These are phyloP conservation scores for Drosophila hamatofila DNA, from an alignment of 2,888 invertebrate species.

Conservation along the genomic window DNA sequence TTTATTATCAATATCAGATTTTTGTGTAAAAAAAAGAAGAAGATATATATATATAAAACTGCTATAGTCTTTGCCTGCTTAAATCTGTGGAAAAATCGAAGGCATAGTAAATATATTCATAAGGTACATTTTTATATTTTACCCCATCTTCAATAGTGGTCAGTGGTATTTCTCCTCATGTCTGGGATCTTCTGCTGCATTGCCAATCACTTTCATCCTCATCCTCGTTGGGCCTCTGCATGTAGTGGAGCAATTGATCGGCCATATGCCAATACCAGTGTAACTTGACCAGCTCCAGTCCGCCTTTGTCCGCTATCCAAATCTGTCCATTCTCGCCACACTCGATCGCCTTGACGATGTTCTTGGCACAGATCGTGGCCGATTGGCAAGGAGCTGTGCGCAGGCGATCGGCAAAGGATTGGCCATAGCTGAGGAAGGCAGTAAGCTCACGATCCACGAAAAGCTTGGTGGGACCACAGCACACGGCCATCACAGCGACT, in stretches of 20 bases:
- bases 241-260: conserved; percentile 67
- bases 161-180: background rate
- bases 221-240: conserved; percentile 52
- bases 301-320: conserved; percentile 82
- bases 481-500: conserved; percentile 79
- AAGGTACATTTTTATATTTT: background rate
- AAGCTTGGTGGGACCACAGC: conserved; percentile 80
- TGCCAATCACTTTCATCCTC: conserved; percentile 21
- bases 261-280: conserved; percentile 81
- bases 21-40: too few relatives aligned
- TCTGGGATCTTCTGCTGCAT: background rate
- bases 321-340: conserved; percentile 77
- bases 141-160: background rate
- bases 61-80: too few relatives aligned
- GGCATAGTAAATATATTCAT: background rate
- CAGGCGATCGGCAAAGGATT: conserved; percentile 63
- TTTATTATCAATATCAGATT: too few relatives aligned
- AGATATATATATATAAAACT: too few relatives aligned
- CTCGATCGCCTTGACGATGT: conserved; percentile 80
- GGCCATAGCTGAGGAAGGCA: conserved; percentile 70
- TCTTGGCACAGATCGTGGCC: conserved; percentile 73
- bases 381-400: conserved; percentile 69
- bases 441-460: conserved; percentile 63
- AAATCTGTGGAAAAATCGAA: background rate
- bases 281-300: conserved; percentile 70